Evolutionary conservation across 2,797 vertebrate species (phyloP).

Genomic region (Phyllotis vaccarum): DNA sequence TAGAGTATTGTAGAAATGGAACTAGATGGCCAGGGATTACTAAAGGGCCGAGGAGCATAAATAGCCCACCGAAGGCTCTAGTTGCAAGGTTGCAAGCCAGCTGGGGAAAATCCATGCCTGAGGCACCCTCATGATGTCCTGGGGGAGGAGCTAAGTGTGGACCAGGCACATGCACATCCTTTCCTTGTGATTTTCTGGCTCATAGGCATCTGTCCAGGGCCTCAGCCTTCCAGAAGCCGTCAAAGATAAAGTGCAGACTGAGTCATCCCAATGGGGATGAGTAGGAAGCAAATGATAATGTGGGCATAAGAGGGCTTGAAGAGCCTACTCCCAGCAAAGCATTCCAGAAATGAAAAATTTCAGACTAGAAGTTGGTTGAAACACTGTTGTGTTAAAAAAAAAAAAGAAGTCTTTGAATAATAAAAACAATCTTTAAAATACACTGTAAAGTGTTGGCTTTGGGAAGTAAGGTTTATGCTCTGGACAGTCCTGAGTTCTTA

Average conservation of each 20-base stretch:
- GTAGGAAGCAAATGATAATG: too few relatives aligned
- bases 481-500: background rate
- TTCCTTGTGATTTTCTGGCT: background rate
- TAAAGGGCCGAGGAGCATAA: background rate
- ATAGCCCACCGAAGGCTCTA: background rate
- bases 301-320: background rate
- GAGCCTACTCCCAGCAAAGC: background rate
- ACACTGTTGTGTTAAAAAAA: background rate
- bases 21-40: background rate
- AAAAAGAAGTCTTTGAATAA: background rate
- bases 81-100: background rate
- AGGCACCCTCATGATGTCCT: background rate
- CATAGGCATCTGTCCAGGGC: background rate
- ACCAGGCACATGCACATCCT: background rate
- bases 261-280: background rate
- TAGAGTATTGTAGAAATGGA: background rate
- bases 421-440: constrained; percentile 6
- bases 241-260: background rate
- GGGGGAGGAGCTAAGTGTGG: background rate
- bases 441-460: background rate
- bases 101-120: background rate
- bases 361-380: background rate
- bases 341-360: background rate
- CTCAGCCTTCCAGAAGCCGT: background rate
- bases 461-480: background rate